phyloP scores from a whole-genome alignment of 1,140 invertebrate genomes.

The Arion vulgaris region DNA sequence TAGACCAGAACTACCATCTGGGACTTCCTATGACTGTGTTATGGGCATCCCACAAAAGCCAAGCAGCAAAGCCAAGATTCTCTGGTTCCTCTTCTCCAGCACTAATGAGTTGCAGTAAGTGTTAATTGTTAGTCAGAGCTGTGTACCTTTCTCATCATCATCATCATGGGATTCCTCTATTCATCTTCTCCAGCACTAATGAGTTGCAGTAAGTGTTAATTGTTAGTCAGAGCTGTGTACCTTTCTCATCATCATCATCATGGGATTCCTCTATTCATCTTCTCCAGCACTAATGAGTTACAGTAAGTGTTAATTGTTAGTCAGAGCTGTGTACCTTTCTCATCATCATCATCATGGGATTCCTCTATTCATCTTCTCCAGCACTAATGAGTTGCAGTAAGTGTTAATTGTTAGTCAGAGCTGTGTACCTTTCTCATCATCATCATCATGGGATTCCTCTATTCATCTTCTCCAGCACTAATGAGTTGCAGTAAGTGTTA shows the following conservation, averaged over 20 bases:
- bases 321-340: no score
- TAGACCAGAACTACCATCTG: conserved; percentile 52
- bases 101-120: conserved; percentile 57
- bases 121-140: no score
- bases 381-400: conserved; percentile 55
- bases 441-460: no score
- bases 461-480: no score
- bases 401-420: no score
- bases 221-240: no score
- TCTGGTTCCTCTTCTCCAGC: conserved; percentile 54
- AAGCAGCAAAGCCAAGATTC: conserved; percentile 57
- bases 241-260: no score
- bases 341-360: no score
- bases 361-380: conserved; percentile 53
- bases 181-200: conserved; percentile 44
- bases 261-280: conserved; percentile 58
- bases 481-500: no score
- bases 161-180: conserved; percentile 59
- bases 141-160: no score
- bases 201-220: conserved; percentile 62
- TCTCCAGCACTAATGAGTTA: conserved; percentile 45
- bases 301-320: no score
- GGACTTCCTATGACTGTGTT: conserved; percentile 44
- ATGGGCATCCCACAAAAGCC: conserved; percentile 58
- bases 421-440: no score